These are phyloP conservation scores for Odontophorus gujanensis DNA, from an alignment of 2,113 vertebrate genomes.

Conservation along the genomic window DNA sequence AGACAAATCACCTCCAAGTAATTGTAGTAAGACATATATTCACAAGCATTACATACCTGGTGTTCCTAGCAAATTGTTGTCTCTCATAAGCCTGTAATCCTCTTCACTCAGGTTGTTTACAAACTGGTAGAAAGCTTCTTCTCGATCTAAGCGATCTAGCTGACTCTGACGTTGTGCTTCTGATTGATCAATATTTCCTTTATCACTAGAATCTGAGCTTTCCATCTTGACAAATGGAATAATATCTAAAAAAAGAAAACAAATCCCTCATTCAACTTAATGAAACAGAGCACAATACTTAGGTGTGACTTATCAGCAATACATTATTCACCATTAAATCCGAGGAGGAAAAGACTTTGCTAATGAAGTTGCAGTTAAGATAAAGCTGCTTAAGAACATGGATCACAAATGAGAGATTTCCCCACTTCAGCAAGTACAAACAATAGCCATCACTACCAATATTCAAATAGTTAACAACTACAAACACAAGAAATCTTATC, in stretches of 20 bases:
- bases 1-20: neutral
- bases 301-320: neutral
- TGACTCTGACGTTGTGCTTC: conserved; percentile 93
- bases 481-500: neutral
- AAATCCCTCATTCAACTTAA: neutral
- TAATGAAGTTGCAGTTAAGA: neutral
- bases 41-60: conserved; percentile 83
- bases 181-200: conserved; percentile 88
- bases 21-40: neutral
- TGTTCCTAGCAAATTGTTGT: conserved; percentile 96
- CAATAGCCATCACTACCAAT: neutral
- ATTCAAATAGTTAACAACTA: neutral
- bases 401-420: neutral
- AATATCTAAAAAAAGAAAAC: conserved; percentile 68
- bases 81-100: conserved; percentile 98
- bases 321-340: neutral
- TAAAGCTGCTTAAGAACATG: neutral
- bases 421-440: neutral
- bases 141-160: conserved; percentile 91
- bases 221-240: conserved; percentile 87
- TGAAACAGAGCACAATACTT: neutral
- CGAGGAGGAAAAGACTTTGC: neutral
- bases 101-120: conserved; percentile 98
- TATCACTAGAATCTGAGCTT: conserved; percentile 90
- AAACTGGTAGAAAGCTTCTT: conserved; percentile 98